Base-by-base conservation (phyloP, 2,113 vertebrate species). In the Colaptes auratus region DNA sequence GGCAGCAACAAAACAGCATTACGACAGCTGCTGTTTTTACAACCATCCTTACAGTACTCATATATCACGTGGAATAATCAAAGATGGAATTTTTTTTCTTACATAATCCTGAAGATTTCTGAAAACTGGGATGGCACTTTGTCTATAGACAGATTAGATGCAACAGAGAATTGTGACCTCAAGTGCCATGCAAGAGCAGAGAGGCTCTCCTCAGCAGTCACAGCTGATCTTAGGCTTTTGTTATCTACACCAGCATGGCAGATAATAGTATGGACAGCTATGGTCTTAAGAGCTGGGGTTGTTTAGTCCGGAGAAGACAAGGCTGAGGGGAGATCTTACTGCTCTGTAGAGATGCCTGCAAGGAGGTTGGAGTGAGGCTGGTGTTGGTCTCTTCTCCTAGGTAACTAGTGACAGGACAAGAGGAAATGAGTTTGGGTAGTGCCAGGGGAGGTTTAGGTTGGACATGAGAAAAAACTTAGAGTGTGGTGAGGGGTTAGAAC, bases 181-280 rank as follows among this genome's bases (percentile, higher is more conserved):
- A 42, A 13, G 10, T 50, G 44, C 33, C 78, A 18, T 19, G 44
- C 42, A 39, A 25, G 39, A 33, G 25, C 19, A 70, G 48, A 71
- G 77, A 8, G 23, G 14, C 44, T 75, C 46, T 72, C 8, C 48
- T 91, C 23, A 74, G 33, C 35, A 28, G 31, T 56, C 56, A 74
- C 50, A 70, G 33, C 19, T 71, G 64, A 36, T 64, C 82, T 60
- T 60, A 36, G 46, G 12, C 33, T 88, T 77, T 82, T 85, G 21
- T 19, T 58, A 0, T 48, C 53, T 58, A 1, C 39, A 7, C 17
- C 1, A 9, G 4, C 10, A 24, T 56, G 52, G 33, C 56, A 76
- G 50, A 5, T 60, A 63, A 27, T 19, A 71, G 33, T 28, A 31
- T 39, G 48, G 58, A 27, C 48, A 80, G 9, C 19, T 64, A 7